Conservation (phyloP, 2,888 invertebrate species). For the Timema cristinae region DNA sequence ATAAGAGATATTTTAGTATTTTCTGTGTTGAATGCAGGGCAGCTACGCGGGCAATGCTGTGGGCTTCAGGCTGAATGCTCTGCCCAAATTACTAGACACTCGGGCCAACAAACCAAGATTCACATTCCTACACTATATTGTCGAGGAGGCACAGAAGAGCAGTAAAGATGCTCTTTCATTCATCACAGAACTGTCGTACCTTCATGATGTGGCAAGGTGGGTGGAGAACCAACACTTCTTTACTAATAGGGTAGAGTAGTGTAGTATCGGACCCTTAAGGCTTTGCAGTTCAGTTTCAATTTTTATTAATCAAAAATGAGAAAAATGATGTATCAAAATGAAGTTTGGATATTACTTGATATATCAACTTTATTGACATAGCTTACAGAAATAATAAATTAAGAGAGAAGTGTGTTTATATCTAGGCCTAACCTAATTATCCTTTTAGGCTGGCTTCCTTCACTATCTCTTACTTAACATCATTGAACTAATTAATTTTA, state of each 20-base stretch:
- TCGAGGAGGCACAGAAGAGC: slow-evolving; percentile 43
- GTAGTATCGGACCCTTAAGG: no score
- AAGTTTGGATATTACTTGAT: no score
- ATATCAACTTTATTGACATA: no score
- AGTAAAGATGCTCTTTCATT: slow-evolving; percentile 43
- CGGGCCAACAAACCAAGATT: slow-evolving; percentile 49
- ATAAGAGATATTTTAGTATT: no score
- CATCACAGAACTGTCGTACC: slow-evolving; percentile 39
- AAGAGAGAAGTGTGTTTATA: no score
- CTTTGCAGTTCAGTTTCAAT: no score
- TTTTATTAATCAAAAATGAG: no score
- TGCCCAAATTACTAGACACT: slow-evolving; percentile 48
- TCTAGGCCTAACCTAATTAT: no score
- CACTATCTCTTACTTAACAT: no score
- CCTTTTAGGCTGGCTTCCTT: no score
- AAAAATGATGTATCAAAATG: no score
- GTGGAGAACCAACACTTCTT: slow-evolving; percentile 2
- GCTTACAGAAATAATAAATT: neutral
- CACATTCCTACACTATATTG: slow-evolving; percentile 50
- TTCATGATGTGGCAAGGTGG: slow-evolving; percentile 32
- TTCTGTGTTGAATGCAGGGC: slow-evolving; percentile 42
- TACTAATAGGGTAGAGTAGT: neutral
- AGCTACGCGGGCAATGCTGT: slow-evolving; percentile 52
- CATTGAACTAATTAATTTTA: no score
- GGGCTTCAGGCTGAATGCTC: slow-evolving; percentile 48